Conservation (phyloP, 2,888 invertebrate species). For the Poecilus cupreus region DNA sequence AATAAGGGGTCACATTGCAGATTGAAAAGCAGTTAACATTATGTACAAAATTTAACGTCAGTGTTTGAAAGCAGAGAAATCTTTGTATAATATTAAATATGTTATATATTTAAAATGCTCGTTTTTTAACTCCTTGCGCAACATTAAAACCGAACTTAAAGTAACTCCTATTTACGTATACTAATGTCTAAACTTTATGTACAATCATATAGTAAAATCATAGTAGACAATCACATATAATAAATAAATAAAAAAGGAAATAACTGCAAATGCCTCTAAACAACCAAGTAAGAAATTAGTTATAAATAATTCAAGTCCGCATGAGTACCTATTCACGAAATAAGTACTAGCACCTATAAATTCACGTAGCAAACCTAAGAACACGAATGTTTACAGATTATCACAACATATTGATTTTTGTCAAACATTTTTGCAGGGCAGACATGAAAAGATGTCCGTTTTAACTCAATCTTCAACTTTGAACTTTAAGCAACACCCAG, state of each 20-base stretch:
- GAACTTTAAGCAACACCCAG: neutral
- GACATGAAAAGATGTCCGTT: neutral
- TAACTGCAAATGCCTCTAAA: conserved; percentile 37
- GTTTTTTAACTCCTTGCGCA: conserved; percentile 40
- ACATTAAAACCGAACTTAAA: conserved; percentile 51
- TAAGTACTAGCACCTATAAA: conserved; percentile 49
- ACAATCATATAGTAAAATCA: conserved; percentile 32
- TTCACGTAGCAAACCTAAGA: conserved; percentile 34
- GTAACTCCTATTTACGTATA: neutral
- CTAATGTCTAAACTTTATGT: no score
- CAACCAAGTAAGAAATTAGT: conserved; percentile 29
- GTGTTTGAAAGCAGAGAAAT: conserved; percentile 17
- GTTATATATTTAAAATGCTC: conserved; percentile 26
- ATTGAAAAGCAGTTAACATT: conserved; percentile 26
- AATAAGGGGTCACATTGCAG: conserved; percentile 20
- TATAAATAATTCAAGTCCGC: conserved; percentile 21
- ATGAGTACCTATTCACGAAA: conserved; percentile 31
- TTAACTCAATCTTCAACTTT: neutral
- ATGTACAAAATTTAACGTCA: conserved; percentile 25
- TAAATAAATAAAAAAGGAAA: conserved; percentile 45
- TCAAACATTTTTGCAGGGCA: conserved; percentile 2
- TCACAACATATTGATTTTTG: conserved; percentile 39
- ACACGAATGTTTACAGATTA: conserved; percentile 34
- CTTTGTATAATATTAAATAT: neutral
- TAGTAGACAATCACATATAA: conserved; percentile 46